A percentile compares a stretch with the other conserved stretches of the same genome.
Conservation (phyloP, 2,113 vertebrate species). For the Hucho hucho region DNA sequence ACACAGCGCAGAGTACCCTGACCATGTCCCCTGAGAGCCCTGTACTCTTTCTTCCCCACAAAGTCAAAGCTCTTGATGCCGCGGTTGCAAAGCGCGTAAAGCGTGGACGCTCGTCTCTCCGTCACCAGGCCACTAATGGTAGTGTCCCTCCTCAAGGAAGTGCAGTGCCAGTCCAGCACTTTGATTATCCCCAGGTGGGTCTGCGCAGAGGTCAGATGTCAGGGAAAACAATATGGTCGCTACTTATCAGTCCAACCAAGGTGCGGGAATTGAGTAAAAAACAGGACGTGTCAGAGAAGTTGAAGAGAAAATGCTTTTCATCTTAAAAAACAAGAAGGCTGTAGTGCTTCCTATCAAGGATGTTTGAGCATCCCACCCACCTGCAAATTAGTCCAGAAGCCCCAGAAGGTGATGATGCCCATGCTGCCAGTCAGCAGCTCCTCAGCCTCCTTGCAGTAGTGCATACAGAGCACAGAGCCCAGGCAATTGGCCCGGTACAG, state of each 20-base stretch:
- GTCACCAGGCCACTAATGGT: slow-evolving; percentile 48
- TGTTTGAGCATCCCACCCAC: not conserved
- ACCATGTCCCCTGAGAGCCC: slow-evolving; percentile 25
- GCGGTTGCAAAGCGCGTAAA: slow-evolving; percentile 61
- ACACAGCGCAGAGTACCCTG: slow-evolving; percentile 52
- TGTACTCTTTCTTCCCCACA: slow-evolving; percentile 1
- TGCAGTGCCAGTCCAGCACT: slow-evolving; percentile 15
- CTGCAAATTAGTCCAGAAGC: slow-evolving; percentile 29
- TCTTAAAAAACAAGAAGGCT: no score
- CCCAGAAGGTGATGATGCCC: slow-evolving; percentile 60
- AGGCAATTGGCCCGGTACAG: slow-evolving; percentile 38
- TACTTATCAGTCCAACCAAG: not conserved
- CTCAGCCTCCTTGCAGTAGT: slow-evolving; percentile 52
- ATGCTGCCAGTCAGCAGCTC: slow-evolving; percentile 58
- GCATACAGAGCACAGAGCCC: slow-evolving; percentile 61
- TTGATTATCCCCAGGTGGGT: slow-evolving; percentile 38
- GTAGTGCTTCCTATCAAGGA: no score
- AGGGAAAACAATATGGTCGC: not conserved
- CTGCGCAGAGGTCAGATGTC: not conserved
- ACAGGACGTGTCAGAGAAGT: no score
- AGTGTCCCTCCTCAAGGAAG: slow-evolving; percentile 39
- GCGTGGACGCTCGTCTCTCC: slow-evolving; percentile 28
- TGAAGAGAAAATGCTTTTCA: no score
- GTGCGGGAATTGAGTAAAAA: no score
- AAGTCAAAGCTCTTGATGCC: slow-evolving; percentile 48